Conservation (phyloP, 2,113 vertebrate genomes). For the Bothrops jararaca region DNA sequence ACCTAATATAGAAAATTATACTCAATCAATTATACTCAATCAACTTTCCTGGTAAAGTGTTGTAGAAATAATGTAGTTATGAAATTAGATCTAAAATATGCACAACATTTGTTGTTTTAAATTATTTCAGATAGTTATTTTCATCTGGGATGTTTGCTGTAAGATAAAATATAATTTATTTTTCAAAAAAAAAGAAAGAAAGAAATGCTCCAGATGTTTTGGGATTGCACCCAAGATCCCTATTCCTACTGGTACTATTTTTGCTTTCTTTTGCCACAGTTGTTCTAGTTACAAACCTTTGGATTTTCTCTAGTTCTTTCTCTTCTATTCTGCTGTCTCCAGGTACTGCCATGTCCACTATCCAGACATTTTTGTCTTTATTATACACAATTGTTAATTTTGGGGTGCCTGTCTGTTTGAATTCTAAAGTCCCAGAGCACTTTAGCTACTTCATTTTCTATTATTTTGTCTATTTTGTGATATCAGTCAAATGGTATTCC, state of each 20-base stretch:
- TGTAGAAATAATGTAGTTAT: not conserved
- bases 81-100: not conserved
- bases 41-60: not conserved
- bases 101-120: not conserved
- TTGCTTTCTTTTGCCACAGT: not conserved
- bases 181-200: no score
- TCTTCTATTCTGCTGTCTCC: not conserved
- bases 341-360: not conserved
- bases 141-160: not conserved
- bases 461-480: not conserved
- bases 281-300: not conserved
- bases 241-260: not conserved
- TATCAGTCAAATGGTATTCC: not conserved
- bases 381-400: not conserved
- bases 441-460: not conserved
- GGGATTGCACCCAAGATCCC: not conserved
- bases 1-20: not conserved
- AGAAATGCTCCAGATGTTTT: not conserved
- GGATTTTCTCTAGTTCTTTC: not conserved
- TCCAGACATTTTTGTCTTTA: not conserved
- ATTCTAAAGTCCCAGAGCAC: not conserved
- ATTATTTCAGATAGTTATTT: not conserved
- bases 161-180: slow-evolving; percentile 12
- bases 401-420: not conserved
- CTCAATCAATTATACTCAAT: not conserved